Percentiles rank a stretch among this genome's conserved stretches.
phyloP scores from a whole-genome alignment of 92 coral and sea anemone genomes.

The Siderastrea radians region DNA sequence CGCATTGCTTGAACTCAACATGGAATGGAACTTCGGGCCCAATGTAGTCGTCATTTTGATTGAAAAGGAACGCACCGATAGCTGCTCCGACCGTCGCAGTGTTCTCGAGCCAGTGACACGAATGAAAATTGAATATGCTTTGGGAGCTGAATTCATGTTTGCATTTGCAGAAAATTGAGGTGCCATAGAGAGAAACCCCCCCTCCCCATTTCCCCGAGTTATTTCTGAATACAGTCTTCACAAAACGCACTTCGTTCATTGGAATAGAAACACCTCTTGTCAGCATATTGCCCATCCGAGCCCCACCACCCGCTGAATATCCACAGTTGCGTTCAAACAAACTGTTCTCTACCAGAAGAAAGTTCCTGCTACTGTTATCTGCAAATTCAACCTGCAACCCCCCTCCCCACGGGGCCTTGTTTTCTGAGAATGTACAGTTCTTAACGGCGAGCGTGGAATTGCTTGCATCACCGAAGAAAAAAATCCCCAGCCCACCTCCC shows the following conservation, averaged over 20 bases:
- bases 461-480: constrained; percentile 72
- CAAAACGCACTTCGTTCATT: constrained; percentile 49
- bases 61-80: constrained; percentile 66
- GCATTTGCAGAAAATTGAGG: constrained; percentile 48
- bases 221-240: constrained; percentile 48
- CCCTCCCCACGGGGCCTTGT: constrained; percentile 93
- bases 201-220: constrained; percentile 79
- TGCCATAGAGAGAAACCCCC: constrained; percentile 71
- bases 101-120: constrained; percentile 69
- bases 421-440: constrained; percentile 72
- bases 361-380: constrained; percentile 65
- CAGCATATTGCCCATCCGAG: constrained; percentile 54
- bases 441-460: constrained; percentile 64
- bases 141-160: constrained; percentile 17
- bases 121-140: constrained; percentile 35
- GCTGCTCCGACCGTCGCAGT: constrained; percentile 72
- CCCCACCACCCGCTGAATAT: constrained; percentile 81
- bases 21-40: constrained; percentile 63
- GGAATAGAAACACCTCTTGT: constrained; percentile 23
- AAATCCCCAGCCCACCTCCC: constrained; percentile 89
- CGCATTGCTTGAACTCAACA: constrained; percentile 47
- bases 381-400: constrained; percentile 81
- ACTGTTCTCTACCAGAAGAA: constrained; percentile 62
- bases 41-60: constrained; percentile 50
- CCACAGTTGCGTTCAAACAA: constrained; percentile 71